Conservation (phyloP, 2,797 vertebrate genomes). For the Microchirus variegatus region DNA sequence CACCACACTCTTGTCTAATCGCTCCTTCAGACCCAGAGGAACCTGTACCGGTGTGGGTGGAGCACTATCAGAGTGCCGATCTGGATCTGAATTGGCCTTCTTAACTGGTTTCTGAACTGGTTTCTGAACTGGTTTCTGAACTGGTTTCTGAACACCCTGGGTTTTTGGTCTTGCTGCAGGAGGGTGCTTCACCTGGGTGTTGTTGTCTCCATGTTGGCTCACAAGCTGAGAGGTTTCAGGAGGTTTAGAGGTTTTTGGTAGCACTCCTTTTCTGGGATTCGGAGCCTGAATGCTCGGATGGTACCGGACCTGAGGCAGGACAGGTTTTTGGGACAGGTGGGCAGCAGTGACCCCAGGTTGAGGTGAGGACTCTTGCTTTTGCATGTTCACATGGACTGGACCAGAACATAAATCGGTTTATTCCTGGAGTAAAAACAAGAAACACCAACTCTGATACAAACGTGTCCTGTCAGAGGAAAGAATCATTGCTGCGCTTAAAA, state of each 20-base stretch:
- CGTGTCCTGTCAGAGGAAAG: too few relatives aligned
- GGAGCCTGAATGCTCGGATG: constrained; percentile 51
- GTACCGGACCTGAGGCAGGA: constrained; percentile 47
- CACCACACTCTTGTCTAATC: constrained; percentile 46
- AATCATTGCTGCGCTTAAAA: too few relatives aligned
- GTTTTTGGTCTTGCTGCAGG: background rate
- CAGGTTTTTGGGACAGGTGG: background rate
- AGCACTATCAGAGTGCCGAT: rapidly evolving
- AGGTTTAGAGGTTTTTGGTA: background rate
- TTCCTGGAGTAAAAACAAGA: background rate
- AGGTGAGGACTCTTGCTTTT: background rate
- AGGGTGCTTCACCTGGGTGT: background rate
- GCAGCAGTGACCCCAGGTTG: background rate
- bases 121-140: background rate
- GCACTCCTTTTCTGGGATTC: background rate
- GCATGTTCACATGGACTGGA: background rate
- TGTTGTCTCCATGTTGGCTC: background rate
- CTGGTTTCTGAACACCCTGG: background rate
- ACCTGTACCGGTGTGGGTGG: constrained; percentile 21
- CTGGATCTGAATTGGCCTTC: background rate
- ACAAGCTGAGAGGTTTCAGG: constrained; percentile 1
- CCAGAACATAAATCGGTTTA: background rate
- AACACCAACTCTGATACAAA: background rate
- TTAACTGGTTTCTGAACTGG: background rate
- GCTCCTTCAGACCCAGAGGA: constrained; percentile 26